These are phyloP conservation scores for Erethizon dorsatum DNA, from an alignment of 2,797 vertebrate species.

Conservation along the genomic window DNA sequence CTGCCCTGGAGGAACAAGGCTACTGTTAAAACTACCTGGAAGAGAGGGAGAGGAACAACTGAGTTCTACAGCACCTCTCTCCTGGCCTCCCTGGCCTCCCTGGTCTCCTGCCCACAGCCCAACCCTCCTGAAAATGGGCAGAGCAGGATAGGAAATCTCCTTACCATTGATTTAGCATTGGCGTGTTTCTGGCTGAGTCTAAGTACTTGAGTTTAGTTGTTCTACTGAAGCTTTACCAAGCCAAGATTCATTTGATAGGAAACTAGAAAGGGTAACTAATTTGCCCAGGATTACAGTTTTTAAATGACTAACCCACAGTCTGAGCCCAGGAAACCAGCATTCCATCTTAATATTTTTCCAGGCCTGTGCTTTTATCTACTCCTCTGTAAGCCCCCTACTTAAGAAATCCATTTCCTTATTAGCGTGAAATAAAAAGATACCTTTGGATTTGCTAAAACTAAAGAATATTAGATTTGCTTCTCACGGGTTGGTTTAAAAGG, in stretches of 20 bases:
- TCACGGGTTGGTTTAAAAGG: neutral
- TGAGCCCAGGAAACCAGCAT: neutral
- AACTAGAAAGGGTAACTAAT: neutral
- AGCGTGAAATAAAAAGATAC: constrained; percentile 33
- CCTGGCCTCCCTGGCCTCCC: neutral
- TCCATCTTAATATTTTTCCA: constrained; percentile 6
- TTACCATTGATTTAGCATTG: neutral
- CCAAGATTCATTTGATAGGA: neutral
- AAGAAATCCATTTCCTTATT: constrained; percentile 72
- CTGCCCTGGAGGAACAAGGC: neutral
- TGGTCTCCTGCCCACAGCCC: neutral
- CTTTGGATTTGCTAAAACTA: constrained; percentile 64
- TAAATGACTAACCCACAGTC: neutral
- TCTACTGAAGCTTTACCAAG: neutral
- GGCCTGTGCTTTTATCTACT: constrained; percentile 44
- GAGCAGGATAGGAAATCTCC: neutral
- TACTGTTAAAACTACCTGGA: neutral
- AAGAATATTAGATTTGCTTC: constrained; percentile 65
- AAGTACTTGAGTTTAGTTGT: neutral
- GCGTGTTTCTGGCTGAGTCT: neutral
- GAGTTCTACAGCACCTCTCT: neutral
- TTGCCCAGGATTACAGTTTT: neutral
- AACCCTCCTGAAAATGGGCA: neutral
- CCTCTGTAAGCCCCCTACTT: neutral
- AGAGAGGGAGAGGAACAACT: neutral